Evolutionary conservation across 2,797 vertebrate genomes (phyloP), one percentile per base, ranked within the genome.

Genomic region (Silurus lanzhouensis): DNA sequence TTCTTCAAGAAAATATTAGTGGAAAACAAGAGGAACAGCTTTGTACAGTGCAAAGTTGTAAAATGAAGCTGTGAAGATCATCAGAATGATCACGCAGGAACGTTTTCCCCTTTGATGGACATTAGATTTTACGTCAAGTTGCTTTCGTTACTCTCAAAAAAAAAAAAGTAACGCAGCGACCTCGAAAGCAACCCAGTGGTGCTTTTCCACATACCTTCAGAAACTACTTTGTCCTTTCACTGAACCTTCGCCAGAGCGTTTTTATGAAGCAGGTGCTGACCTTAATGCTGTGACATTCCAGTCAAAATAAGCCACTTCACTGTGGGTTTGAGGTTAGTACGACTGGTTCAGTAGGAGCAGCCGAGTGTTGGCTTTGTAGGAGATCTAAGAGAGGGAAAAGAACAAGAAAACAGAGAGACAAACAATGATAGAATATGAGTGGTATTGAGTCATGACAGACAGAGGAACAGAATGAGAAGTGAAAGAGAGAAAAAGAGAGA

Each of bases 401-500:
- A 15, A n/a, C 52, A 57, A 57, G 31, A n/a, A 14, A 44, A 27
- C 44, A 44, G 17, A 27, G 46, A 78, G 74, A 38, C 46, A 84
- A 70, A 58, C 31, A 44, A 5, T 74, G 38, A 63, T 52, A 80
- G 85, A 83, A 61, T 58, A 70, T 76, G 38, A 66, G 85, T 55
- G 27, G 79, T 66, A 72, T 66, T 74, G 27, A 67, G 74, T 63
- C 72, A 22, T 75, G 66, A 84, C 48, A 74, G 84, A 57, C 68
- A 67, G 52, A 80, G 81, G 44, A 46, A 79, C 22, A 61, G 68
- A 60, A 20, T 52, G 64, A 79, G 75, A 52, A 25, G 46, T 31
- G 52, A n/a, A 52, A n/a, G 66, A 70, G 67, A 71, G 76, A 25
- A 64, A 61, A 72, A 61, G 61, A 86, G 84, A 66, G 84, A 46